Evolutionary conservation across 2,888 invertebrate species (phyloP).

Genomic region (Philereme transversata): DNA sequence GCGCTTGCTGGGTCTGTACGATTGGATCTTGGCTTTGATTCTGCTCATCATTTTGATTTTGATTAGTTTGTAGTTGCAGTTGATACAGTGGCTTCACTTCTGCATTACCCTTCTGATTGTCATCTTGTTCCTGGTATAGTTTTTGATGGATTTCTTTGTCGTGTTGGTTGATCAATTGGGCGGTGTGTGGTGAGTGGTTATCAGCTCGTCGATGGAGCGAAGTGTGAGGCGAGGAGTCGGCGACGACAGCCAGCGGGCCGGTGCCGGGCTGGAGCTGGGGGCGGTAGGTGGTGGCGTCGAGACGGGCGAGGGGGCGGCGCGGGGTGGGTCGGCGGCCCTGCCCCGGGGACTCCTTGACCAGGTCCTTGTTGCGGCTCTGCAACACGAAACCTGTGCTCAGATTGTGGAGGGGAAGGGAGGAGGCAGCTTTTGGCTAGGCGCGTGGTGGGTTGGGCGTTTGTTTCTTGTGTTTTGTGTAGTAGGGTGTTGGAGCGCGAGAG

Average conservation of each 20-base stretch:
- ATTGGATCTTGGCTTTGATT: conserved; percentile 16
- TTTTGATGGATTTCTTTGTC: conserved; percentile 12
- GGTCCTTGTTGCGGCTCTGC: conserved; percentile 80
- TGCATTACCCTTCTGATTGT: too few species aligned
- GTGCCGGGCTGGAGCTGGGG: conserved; percentile 63
- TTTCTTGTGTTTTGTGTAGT: too few species aligned
- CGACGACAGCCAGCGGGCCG: conserved; percentile 51
- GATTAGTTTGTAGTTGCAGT: neutral
- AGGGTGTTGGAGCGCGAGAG: too few species aligned
- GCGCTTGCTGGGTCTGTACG: conserved; percentile 5
- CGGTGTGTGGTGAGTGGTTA: conserved; percentile 48
- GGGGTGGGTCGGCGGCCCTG: conserved; percentile 33
- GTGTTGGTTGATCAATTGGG: conserved; percentile 49
- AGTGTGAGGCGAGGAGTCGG: conserved; percentile 51
- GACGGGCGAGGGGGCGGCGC: conserved; percentile 49
- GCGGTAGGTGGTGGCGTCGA: conserved; percentile 72
- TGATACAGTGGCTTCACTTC: too few species aligned
- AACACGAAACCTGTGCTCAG: conserved; percentile 77
- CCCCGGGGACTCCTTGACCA: conserved; percentile 48
- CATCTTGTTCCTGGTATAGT: conserved; percentile 22
- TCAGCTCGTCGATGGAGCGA: conserved; percentile 70
- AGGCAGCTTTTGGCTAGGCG: conserved; percentile 7
- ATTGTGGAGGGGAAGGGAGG: conserved; percentile 38
- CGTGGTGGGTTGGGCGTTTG: neutral
- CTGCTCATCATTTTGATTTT: conserved; percentile 23